A percentile compares a stretch with the other conserved stretches of the same genome.
Evolutionary conservation across 1,140 invertebrate species (phyloP).

Genomic region (Cyrtorhinus lividipennis): DNA sequence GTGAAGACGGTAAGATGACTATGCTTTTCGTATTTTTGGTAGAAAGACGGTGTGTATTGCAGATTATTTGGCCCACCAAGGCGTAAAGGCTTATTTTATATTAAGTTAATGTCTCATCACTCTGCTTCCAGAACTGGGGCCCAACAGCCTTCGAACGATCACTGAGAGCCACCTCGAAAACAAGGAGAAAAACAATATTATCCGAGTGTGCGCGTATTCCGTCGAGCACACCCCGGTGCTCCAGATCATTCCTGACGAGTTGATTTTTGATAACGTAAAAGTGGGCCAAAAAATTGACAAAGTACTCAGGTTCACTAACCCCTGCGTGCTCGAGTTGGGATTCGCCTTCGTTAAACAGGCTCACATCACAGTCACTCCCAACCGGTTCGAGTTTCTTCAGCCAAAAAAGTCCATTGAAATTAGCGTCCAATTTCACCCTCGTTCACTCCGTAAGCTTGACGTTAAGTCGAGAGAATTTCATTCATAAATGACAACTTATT

Average conservation of each 20-base stretch:
- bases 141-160: background rate
- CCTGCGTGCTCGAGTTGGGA: slow-evolving; percentile 4
- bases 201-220: slow-evolving; percentile 10
- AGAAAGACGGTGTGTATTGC: background rate
- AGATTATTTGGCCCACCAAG: background rate
- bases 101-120: no score
- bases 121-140: background rate
- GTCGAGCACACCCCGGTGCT: background rate
- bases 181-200: background rate
- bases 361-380: background rate
- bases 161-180: background rate
- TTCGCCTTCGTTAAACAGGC: slow-evolving; percentile 6
- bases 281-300: slow-evolving; percentile 1
- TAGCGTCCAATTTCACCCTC: background rate
- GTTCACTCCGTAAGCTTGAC: slow-evolving; percentile 3
- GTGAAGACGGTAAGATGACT: background rate
- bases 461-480: background rate
- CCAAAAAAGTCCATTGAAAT: slow-evolving; percentile 14
- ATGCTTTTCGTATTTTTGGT: background rate
- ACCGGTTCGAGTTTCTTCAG: background rate
- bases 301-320: slow-evolving; percentile 2
- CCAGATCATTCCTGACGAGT: background rate
- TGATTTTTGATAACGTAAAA: slow-evolving; percentile 3
- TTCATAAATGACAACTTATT: background rate
- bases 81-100: background rate